Percentiles rank a stretch among this genome's conserved stretches.
Evolutionary conservation across 1,140 invertebrate genomes (phyloP).

Genomic region (Proctacanthus coquilletti): DNA sequence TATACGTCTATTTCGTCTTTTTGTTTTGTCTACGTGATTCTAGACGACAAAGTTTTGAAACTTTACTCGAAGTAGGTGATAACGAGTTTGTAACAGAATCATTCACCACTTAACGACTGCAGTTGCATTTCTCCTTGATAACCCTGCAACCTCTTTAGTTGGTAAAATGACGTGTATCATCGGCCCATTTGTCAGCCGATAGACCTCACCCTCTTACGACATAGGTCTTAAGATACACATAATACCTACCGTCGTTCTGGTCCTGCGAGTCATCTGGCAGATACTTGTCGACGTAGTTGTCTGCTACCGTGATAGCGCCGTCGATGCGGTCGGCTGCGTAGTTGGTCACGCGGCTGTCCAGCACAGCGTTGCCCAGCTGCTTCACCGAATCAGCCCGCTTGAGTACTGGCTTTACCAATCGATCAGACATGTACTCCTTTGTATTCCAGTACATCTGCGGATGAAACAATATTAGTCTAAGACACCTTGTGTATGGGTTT

Average conservation of each 20-base stretch:
- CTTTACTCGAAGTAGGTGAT: too few relatives aligned
- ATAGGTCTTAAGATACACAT: too few relatives aligned
- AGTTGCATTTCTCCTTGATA: conserved; percentile 13
- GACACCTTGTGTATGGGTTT: background rate
- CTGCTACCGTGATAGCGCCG: conserved; percentile 52
- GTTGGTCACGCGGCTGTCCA: conserved; percentile 47
- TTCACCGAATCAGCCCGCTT: conserved; percentile 62
- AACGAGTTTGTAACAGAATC: too few relatives aligned
- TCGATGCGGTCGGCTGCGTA: conserved; percentile 53
- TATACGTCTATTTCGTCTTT: too few relatives aligned
- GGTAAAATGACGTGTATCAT: conserved; percentile 7
- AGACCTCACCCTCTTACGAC: too few relatives aligned
- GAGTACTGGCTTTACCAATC: conserved; percentile 47
- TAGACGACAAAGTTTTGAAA: too few relatives aligned
- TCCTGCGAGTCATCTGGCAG: conserved; percentile 45
- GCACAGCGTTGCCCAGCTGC: conserved; percentile 46
- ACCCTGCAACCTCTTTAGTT: too few relatives aligned
- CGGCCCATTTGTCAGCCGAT: background rate
- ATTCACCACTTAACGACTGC: background rate
- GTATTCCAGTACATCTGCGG: conserved; percentile 65
- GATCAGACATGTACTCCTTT: conserved; percentile 51
- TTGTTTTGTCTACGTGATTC: too few relatives aligned
- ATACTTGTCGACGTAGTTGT: conserved; percentile 66
- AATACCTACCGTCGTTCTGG: conserved; percentile 38
- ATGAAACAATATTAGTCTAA: background rate